phyloP scores from a whole-genome alignment of 2,888 invertebrate genomes.

The Auanema sp. region DNA sequence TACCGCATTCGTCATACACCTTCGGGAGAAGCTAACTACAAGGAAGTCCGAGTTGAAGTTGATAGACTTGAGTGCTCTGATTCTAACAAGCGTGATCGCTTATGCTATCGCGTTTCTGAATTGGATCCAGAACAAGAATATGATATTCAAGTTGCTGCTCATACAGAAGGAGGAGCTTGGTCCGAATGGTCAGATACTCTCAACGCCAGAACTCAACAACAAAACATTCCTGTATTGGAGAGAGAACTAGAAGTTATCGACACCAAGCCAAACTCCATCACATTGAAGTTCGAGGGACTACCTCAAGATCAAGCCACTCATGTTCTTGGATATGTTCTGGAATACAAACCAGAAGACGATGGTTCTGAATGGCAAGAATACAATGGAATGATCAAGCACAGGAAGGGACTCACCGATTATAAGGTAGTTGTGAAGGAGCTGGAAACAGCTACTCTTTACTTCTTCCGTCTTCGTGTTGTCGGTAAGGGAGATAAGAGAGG shows the following conservation, averaged over 20 bases:
- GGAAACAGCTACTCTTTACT: slow-evolving; percentile 62
- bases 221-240: slow-evolving; percentile 63
- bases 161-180: slow-evolving; percentile 63
- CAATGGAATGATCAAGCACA: slow-evolving; percentile 58
- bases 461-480: slow-evolving; percentile 64
- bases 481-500: slow-evolving; percentile 63
- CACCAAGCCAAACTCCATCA: slow-evolving; percentile 60
- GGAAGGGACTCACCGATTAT: slow-evolving; percentile 51
- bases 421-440: slow-evolving; percentile 55
- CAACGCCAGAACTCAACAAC: slow-evolving; percentile 51
- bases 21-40: slow-evolving; percentile 52
- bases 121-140: slow-evolving; percentile 63
- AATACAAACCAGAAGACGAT: slow-evolving; percentile 62
- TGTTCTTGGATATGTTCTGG: slow-evolving; percentile 62
- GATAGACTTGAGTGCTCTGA: slow-evolving; percentile 60
- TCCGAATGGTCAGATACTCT: slow-evolving; percentile 62
- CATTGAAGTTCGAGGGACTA: slow-evolving; percentile 61
- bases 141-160: slow-evolving; percentile 60
- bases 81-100: slow-evolving; percentile 54
- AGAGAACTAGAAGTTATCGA: slow-evolving; percentile 53
- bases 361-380: slow-evolving; percentile 59
- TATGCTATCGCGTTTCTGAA: slow-evolving; percentile 62
- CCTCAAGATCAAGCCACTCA: slow-evolving; percentile 52
- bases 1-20: slow-evolving; percentile 63
- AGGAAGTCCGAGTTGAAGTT: slow-evolving; percentile 56